A percentile compares a stretch with the other conserved stretches of the same genome.
These are phyloP conservation scores for Abrostola tripartita DNA, from an alignment of 2,888 invertebrate genomes.

Conservation along the genomic window DNA sequence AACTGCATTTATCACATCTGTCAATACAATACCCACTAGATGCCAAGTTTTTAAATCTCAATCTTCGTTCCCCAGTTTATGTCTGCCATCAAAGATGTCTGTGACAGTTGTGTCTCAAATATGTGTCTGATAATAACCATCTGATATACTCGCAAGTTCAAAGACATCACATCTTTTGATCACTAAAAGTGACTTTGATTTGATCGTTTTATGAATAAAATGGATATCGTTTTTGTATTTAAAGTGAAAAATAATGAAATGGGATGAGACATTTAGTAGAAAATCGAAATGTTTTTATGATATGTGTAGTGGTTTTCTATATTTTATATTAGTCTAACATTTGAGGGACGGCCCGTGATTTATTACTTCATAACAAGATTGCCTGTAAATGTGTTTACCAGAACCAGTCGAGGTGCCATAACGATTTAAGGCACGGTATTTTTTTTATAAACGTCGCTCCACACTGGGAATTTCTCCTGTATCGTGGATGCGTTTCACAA, in stretches of 20 bases:
- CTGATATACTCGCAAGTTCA: slow-evolving; percentile 28
- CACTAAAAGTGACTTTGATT: slow-evolving; percentile 22
- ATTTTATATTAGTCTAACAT: too few relatives aligned
- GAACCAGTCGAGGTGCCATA: too few relatives aligned
- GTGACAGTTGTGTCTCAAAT: slow-evolving; percentile 15
- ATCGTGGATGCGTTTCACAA: too few relatives aligned
- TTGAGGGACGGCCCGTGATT: too few relatives aligned
- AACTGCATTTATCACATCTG: background rate
- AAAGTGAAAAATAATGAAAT: slow-evolving; percentile 9
- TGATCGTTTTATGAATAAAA: slow-evolving; percentile 8
- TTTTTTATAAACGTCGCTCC: too few relatives aligned
- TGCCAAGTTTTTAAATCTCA: slow-evolving; percentile 14
- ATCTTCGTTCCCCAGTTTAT: slow-evolving; percentile 20
- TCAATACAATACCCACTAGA: slow-evolving; percentile 6
- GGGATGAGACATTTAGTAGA: slow-evolving; percentile 1
- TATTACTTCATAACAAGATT: too few relatives aligned
- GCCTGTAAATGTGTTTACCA: too few relatives aligned
- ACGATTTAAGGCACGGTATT: too few relatives aligned
- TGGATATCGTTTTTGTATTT: background rate
- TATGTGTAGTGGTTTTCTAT: too few relatives aligned
- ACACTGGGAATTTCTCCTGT: too few relatives aligned
- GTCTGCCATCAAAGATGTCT: slow-evolving; percentile 28
- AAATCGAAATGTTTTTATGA: background rate
- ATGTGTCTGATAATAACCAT: slow-evolving; percentile 43
- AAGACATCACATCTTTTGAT: slow-evolving; percentile 24